A percentile compares a stretch with the other conserved stretches of the same genome.
These are phyloP conservation scores for Dicrurus megarhynchus DNA, from an alignment of 2,113 vertebrate species.

Conservation along the genomic window DNA sequence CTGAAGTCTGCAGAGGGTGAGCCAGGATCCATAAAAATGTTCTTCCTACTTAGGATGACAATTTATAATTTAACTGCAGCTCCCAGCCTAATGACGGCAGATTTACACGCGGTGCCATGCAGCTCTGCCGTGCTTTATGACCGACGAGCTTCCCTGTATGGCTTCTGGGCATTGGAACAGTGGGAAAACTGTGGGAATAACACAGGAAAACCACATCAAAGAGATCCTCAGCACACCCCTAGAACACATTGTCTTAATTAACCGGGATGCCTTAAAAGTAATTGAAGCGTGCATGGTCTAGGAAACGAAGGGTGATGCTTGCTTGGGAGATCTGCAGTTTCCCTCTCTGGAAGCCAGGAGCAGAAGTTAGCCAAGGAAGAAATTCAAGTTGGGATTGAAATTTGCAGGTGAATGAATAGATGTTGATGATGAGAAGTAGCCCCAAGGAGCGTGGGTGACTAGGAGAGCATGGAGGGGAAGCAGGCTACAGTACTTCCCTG, in stretches of 20 bases:
- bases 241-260: not conserved
- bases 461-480: not conserved
- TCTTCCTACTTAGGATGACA: slow-evolving; percentile 22
- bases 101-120: not conserved
- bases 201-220: not conserved
- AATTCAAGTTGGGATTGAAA: not conserved
- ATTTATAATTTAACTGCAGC: slow-evolving; percentile 16
- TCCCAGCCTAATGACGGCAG: not conserved
- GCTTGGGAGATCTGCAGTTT: not conserved
- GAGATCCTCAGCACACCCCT: not conserved
- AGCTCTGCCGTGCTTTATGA: not conserved
- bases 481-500: not conserved
- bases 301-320: not conserved
- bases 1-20: slow-evolving; percentile 17
- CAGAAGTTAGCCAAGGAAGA: not conserved
- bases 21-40: slow-evolving; percentile 12
- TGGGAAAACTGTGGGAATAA: not conserved
- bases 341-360: not conserved
- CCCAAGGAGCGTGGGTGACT: not conserved
- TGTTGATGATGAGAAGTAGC: not conserved
- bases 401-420: not conserved
- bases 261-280: not conserved
- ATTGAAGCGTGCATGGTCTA: not conserved
- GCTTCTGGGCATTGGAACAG: not conserved
- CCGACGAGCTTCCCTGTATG: not conserved